Evolutionary conservation across 2,888 invertebrate genomes (phyloP), one percentile per base, ranked within the genome.

Genomic region (Microplitis deprimator): DNA sequence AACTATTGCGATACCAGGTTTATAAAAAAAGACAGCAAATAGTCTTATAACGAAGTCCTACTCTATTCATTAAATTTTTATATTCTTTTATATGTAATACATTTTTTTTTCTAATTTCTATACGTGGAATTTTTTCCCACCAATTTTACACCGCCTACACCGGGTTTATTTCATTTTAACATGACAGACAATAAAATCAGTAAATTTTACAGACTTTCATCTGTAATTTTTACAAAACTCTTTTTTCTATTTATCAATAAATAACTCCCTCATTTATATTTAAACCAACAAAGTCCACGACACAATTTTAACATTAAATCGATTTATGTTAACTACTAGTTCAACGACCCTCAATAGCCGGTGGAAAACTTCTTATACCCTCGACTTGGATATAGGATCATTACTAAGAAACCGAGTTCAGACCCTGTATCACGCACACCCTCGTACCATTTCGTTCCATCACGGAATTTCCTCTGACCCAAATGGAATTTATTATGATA

Each of bases 391-490:
- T 67, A 67, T 67, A 59, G 29, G 29, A 75, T 75, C 69, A 73
- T 60, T 77, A 70, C 59, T 60, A 59, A 62, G 72, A 73, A 60
- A 59, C 62, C 62, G 29, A 65, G 62, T 41, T 70, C 3, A 68
- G 40, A 69, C 40, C 68, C 76, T 39, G 16, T 50, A 68, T 60
- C 61, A 73, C 68, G 69, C 67, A 75, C 50, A 73, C 10, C 29
- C 29, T 74, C 70, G 77, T 77, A 77, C 77, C 77, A 77, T 60
- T 75, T 64, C 60, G 77, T 70, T 67, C 74, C 74, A 41, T 65
- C 74, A 74, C 77, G 74, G 67, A 71, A 77, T 40, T 67, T 50
- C 68, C 38, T 65, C 38, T 73, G 74, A 77, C 77, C 77, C 65
- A 70, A 59, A 74, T 77, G 59, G 60, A 70, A 65, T 77, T 69